Base-by-base conservation (phyloP, 2,888 invertebrate genomes). In the Callosobruchus maculatus region DNA sequence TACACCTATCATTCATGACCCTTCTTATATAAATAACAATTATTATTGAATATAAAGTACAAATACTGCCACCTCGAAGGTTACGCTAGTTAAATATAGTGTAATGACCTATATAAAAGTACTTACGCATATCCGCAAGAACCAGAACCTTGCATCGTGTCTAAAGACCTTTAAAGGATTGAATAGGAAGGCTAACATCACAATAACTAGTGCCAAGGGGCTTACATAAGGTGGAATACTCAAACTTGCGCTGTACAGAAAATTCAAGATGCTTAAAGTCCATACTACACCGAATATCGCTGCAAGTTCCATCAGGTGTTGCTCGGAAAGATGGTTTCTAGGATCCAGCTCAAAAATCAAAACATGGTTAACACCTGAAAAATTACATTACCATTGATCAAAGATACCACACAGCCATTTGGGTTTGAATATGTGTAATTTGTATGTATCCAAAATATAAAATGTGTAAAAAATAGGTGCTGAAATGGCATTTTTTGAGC, bases 271-370 rank as follows among this genome's bases (percentile, higher is more conserved):
- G 18, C 49, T 49, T 13, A 49, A 83, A 0, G 93, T 91, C 94
- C 94, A 95, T 69, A 94, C 88, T 0, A 94, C 93, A 26, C 93
- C 93, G 81, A 94, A 92, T 75, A 94, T 92, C 0, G 93, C 91
- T 0, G 94, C 92, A 81, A 93, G 88, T 88, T 95, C 94, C 90
- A 94, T 92, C 18, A 91, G 87, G 82, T 95, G 93, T 84, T 94
- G 94, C 83, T 94, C 94, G 0, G 91, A 91, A 4, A 92, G 87
- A 86, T 95, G 94, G 84, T 93, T 93, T 70, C 95, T 87, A 0
- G 95, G 95, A 87, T 95, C 94, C 76, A 95, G 87, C 85, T 95
- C 95, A 83, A 95, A 95, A 76, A 95, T 95, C 1, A 95, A 89
- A 20, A 95, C 94, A 66, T 71, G 71, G 20, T 71, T 71, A 22